Evolutionary conservation across 1,140 invertebrate genomes (phyloP).

Genomic region (Euborellia annulipes): DNA sequence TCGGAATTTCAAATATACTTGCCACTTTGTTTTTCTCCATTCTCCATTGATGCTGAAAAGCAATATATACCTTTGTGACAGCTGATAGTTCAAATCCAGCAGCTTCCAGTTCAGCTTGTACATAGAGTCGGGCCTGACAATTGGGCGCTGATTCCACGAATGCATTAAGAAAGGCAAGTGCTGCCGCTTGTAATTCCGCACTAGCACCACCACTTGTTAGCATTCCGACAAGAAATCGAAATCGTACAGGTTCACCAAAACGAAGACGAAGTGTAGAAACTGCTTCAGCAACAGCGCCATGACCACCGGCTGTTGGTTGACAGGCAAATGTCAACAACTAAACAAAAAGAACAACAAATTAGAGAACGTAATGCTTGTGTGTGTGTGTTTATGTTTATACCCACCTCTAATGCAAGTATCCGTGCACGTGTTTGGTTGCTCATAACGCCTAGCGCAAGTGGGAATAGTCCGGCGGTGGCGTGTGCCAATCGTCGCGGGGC

Average conservation of each 20-base stretch:
- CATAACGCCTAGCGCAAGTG: conserved; percentile 72
- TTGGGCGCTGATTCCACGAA: conserved; percentile 57
- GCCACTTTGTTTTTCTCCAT: too few relatives aligned
- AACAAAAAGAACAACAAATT: too few relatives aligned
- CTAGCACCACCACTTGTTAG: conserved; percentile 48
- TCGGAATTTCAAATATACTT: too few relatives aligned
- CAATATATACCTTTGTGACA: conserved; percentile 50
- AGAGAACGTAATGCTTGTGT: too few relatives aligned
- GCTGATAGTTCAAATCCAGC: conserved; percentile 58
- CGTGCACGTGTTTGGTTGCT: conserved; percentile 69
- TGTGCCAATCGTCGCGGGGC: conserved; percentile 53
- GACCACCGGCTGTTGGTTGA: conserved; percentile 48
- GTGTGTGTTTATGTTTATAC: too few relatives aligned
- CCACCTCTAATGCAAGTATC: conserved; percentile 67
- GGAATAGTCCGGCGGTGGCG: conserved; percentile 67
- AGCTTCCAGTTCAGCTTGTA: conserved; percentile 76
- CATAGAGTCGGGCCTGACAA: conserved; percentile 62
- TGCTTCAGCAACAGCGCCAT: conserved; percentile 72
- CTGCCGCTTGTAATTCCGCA: conserved; percentile 59
- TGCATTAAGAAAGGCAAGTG: conserved; percentile 70
- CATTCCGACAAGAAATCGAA: conserved; percentile 78
- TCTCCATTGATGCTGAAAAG: too few relatives aligned
- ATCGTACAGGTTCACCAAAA: conserved; percentile 81
- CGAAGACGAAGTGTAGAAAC: conserved; percentile 72
- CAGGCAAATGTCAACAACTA: conserved; percentile 62